Base-by-base conservation (phyloP, 2,888 invertebrate species). In the Agrilus mali region DNA sequence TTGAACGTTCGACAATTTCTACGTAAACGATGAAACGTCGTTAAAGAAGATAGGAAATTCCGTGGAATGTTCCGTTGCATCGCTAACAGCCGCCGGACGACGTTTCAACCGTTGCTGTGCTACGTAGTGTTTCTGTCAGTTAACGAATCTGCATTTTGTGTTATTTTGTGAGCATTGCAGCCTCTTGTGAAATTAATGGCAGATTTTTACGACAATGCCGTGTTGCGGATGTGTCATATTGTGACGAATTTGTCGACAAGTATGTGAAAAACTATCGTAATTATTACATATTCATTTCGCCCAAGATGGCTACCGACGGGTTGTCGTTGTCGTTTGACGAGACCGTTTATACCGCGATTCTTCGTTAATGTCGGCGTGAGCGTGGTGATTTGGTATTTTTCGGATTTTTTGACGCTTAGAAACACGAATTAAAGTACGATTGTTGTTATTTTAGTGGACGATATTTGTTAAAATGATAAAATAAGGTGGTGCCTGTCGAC, bases 221-320 rank as follows among this genome's bases (percentile, higher is more conserved):
- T 27, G 10, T 27, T 27, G 27, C 27, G 27, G 27, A 27, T 27
- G 27, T 27, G 27, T 27, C 27, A 27, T 27, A 27, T 27, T 27
- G 27, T 27, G 27, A 27, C 27, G 27, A 27, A 27, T 27, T 27
- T 27, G 27, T 27, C 27, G 27, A 27, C 27, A 27, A 27, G 27
- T 27, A 27, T 27, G 27, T 27, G 27, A 27, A 27, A 27, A 27
- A 27, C 27, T 7, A 10, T 27, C 27, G 41, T 41, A 47, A 48
- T 46, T 41, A 43, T 47, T 48, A 38, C 36, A 31, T 36, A 36
- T 39, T 49, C 53, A 50, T 52, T 52, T 56, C 53, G 54, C 59
- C 61, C 66, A 67, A 67, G 61, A 67, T 67, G 67, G 67, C 67
- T 64, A 63, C 66, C 66, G 66, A 58, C 66, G 67, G 66, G 55